A percentile compares a stretch with the other conserved stretches of the same genome.
Conservation (phyloP, 53 echinoderm and acorn worm species). For the Actinopyga echinites region DNA sequence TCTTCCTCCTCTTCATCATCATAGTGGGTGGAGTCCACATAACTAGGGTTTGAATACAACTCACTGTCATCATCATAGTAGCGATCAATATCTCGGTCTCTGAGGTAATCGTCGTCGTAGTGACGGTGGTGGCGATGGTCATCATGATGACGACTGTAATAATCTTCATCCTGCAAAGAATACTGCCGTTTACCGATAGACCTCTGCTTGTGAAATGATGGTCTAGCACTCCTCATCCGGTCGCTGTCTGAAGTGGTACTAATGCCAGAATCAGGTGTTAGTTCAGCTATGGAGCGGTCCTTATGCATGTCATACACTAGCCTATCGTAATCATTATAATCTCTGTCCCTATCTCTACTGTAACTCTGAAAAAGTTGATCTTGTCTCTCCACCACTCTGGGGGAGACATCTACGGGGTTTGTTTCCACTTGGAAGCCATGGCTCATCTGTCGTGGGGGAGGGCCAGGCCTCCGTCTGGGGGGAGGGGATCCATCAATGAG, state of each 20-base stretch:
- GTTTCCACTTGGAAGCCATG: constrained; percentile 30
- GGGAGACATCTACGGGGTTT: not conserved
- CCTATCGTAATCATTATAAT: constrained; percentile 63
- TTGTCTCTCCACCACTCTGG: constrained; percentile 59
- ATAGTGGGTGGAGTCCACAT: constrained; percentile 27
- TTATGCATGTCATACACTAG: constrained; percentile 21
- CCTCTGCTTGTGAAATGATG: constrained; percentile 58
- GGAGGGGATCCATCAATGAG: constrained; percentile 70
- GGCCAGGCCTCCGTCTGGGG: constrained; percentile 32
- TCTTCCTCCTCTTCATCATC: constrained; percentile 73
- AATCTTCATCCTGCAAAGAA: constrained; percentile 65
- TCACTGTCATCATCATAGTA: constrained; percentile 76
- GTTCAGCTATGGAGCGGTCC: constrained; percentile 78
- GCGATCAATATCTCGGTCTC: constrained; percentile 59
- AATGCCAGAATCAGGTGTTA: constrained; percentile 98
- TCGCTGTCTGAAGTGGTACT: constrained; percentile 92
- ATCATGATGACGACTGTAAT: constrained; percentile 42
- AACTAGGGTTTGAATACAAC: constrained; percentile 58
- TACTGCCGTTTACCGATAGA: constrained; percentile 68
- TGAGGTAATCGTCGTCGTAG: constrained; percentile 63
- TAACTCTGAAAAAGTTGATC: constrained; percentile 77
- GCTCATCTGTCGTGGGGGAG: constrained; percentile 33
- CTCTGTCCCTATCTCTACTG: constrained; percentile 61
- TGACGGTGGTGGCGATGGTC: constrained; percentile 30
- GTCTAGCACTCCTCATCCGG: constrained; percentile 57